These are phyloP conservation scores for Pantelozetes paolii DNA, from an alignment of 2,888 invertebrate species.

Conservation along the genomic window DNA sequence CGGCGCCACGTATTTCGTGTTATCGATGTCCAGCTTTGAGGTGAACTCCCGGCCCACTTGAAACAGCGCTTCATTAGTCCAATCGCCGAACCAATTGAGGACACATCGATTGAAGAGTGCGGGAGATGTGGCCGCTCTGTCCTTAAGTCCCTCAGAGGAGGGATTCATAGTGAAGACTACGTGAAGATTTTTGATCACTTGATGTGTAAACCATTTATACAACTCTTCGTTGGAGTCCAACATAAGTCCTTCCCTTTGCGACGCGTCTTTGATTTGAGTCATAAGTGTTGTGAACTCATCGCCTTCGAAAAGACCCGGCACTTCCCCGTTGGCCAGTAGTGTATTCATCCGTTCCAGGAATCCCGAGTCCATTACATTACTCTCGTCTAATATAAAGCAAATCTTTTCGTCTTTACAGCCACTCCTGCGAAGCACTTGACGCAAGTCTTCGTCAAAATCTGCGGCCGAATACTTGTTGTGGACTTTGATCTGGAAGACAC, in stretches of 20 bases:
- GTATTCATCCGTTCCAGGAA: conserved; percentile 99
- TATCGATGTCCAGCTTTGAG: conserved; percentile 86
- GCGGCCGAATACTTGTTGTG: conserved; percentile 98
- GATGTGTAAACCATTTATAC: conserved; percentile 98
- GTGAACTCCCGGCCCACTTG: conserved; percentile 69
- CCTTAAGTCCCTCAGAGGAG: conserved; percentile 94
- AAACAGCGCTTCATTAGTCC: conserved; percentile 92
- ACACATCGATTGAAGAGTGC: conserved; percentile 96
- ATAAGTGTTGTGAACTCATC: conserved; percentile 98
- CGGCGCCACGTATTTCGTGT: conserved; percentile 80
- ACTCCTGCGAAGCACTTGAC: conserved; percentile 59
- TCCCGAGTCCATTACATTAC: conserved; percentile 95
- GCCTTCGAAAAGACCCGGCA: conserved; percentile 87
- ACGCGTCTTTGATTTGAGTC: conserved; percentile 99
- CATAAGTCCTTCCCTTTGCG: conserved; percentile 96
- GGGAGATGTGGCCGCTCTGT: conserved; percentile 96
- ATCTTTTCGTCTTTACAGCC: conserved; percentile 85
- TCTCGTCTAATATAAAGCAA: conserved; percentile 97
- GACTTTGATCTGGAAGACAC: conserved; percentile 97
- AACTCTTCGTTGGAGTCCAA: conserved; percentile 95
- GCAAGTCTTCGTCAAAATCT: conserved; percentile 97
- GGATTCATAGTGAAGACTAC: conserved; percentile 99
- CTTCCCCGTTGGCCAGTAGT: conserved; percentile 95
- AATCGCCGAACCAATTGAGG: conserved; percentile 99
- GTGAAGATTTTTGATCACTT: conserved; percentile 96